Percentiles rank a stretch among this genome's conserved stretches.
Conservation (phyloP, 1,140 invertebrate species). For the Ceratoteleas bidentatus region DNA sequence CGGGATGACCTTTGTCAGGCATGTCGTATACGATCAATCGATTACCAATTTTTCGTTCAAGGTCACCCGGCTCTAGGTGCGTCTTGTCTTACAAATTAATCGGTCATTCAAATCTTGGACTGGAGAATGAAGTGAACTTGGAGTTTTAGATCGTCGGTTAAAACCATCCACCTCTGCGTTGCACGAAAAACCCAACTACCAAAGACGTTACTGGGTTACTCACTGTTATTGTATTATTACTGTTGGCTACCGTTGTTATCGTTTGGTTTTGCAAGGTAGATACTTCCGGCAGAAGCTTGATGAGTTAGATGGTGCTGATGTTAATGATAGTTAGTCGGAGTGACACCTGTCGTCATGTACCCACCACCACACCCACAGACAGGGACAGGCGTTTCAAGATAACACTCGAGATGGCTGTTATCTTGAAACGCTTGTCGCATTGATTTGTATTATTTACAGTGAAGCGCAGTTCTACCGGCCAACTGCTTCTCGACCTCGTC, state of each 20-base stretch:
- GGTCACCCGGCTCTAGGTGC: too few relatives aligned
- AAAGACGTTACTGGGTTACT: slow-evolving; percentile 28
- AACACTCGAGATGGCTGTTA: neutral
- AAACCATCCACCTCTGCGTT: slow-evolving; percentile 61
- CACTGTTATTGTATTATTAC: too few relatives aligned
- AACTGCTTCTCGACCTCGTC: slow-evolving; percentile 18
- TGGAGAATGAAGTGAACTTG: slow-evolving; percentile 24
- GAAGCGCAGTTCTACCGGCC: slow-evolving; percentile 7
- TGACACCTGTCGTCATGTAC: slow-evolving; percentile 6
- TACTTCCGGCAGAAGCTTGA: slow-evolving; percentile 17
- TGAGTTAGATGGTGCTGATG: slow-evolving; percentile 31
- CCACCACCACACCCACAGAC: slow-evolving; percentile 28
- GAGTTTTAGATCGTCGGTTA: slow-evolving; percentile 29
- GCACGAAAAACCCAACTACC: slow-evolving; percentile 48
- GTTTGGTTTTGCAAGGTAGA: slow-evolving; percentile 16
- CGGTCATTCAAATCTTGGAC: too few relatives aligned
- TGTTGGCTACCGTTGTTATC: slow-evolving; percentile 14
- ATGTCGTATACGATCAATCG: too few relatives aligned
- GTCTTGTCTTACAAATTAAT: too few relatives aligned
- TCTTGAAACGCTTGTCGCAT: neutral
- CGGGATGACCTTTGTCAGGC: neutral
- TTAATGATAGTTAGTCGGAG: slow-evolving; percentile 16
- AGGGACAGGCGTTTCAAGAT: slow-evolving; percentile 11
- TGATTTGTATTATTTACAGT: neutral
- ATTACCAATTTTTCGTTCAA: too few relatives aligned